phyloP scores from a whole-genome alignment of 2,888 invertebrate genomes.

The Oligia fasciuncula region DNA sequence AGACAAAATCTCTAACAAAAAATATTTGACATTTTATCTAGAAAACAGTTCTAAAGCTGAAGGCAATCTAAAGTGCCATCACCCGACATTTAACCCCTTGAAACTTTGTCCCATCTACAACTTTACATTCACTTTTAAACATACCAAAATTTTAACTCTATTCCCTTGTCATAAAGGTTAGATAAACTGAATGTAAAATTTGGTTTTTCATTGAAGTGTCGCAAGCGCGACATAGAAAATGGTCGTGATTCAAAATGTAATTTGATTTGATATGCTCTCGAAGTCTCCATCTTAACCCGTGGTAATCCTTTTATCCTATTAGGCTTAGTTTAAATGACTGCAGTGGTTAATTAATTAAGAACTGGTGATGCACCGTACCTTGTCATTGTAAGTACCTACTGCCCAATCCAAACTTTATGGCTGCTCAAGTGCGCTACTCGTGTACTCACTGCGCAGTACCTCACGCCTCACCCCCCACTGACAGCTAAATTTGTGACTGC shows the following conservation, averaged over 20 bases:
- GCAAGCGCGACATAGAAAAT: slow-evolving; percentile 27
- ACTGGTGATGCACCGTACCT: neutral
- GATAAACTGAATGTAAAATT: neutral
- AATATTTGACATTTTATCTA: slow-evolving; percentile 40
- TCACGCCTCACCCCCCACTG: neutral
- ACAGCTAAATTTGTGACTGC: neutral
- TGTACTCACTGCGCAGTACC: neutral
- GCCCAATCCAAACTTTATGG: neutral
- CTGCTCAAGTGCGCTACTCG: neutral
- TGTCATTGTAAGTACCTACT: neutral
- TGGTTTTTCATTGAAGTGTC: slow-evolving; percentile 21
- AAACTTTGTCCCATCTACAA: slow-evolving; percentile 37
- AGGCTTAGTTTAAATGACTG: slow-evolving; percentile 39
- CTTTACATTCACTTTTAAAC: neutral
- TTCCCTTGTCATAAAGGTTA: slow-evolving; percentile 2
- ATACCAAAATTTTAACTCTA: slow-evolving; percentile 20
- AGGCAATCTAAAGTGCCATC: slow-evolving; percentile 59
- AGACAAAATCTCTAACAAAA: slow-evolving; percentile 19
- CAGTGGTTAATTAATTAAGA: slow-evolving; percentile 45
- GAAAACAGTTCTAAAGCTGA: slow-evolving; percentile 39
- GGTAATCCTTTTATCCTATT: slow-evolving; percentile 53
- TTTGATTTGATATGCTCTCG: slow-evolving; percentile 59
- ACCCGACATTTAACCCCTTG: slow-evolving; percentile 61
- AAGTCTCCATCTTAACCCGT: slow-evolving; percentile 44
- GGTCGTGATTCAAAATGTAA: slow-evolving; percentile 51